phyloP scores from a whole-genome alignment of 2,113 vertebrate species.

The Bos indicus region DNA sequence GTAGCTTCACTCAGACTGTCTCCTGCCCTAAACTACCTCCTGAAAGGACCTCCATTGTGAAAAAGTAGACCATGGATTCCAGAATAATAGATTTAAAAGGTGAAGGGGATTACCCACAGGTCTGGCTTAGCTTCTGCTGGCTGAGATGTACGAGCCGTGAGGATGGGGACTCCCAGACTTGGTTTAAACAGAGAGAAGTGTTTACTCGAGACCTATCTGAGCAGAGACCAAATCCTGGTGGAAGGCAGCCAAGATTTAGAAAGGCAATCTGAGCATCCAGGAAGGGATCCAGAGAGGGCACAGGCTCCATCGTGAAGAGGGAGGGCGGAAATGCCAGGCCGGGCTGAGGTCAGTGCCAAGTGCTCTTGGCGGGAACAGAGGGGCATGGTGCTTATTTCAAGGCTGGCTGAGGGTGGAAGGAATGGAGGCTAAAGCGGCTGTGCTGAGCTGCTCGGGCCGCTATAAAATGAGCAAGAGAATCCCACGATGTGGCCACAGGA shows the following conservation, averaged over 20 bases:
- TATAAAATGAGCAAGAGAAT: background rate
- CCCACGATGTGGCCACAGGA: background rate
- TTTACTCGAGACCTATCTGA: background rate
- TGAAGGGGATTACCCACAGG: background rate
- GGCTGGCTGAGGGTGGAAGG: background rate
- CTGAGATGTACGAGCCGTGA: background rate
- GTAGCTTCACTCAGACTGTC: background rate
- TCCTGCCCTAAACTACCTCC: background rate
- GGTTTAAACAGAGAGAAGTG: background rate
- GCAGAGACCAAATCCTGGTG: background rate
- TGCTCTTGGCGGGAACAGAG: accelerated
- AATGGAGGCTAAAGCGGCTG: background rate
- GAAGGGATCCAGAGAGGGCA: background rate
- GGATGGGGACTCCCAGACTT: background rate
- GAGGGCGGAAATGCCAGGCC: background rate
- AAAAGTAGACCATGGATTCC: background rate
- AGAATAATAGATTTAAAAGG: conserved; percentile 14
- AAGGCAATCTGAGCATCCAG: background rate
- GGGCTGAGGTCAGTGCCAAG: background rate
- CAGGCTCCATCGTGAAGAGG: background rate
- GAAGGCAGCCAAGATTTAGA: background rate
- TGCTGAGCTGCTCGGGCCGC: background rate
- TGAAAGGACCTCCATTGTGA: background rate
- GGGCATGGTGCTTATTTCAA: background rate
- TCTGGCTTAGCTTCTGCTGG: conserved; percentile 29